Conservation (phyloP, 37 sponge, comb jelly and placozoan genomes). For the Hexactinellida sp. region DNA sequence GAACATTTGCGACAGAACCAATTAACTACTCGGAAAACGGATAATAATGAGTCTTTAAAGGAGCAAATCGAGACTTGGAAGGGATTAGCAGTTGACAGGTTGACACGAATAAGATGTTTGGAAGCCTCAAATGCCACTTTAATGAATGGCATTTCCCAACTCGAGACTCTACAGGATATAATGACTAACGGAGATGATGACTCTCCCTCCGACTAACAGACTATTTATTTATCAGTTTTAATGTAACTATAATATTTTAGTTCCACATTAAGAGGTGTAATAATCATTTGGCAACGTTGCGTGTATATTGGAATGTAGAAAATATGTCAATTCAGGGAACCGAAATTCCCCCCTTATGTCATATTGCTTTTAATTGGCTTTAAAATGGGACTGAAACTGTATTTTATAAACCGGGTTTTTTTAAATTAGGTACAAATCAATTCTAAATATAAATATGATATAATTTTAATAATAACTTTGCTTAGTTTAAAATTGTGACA, state of each 20-base stretch:
- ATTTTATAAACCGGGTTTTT: too few relatives aligned
- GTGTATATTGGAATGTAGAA: too few relatives aligned
- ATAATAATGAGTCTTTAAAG: not conserved
- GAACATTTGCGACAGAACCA: not conserved
- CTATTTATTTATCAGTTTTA: not conserved
- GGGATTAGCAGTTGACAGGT: not conserved
- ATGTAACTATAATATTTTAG: not conserved
- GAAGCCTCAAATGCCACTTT: not conserved
- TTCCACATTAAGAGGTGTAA: not conserved
- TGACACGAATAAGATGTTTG: not conserved
- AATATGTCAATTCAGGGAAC: too few relatives aligned
- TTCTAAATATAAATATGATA: too few relatives aligned
- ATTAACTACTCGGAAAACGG: not conserved
- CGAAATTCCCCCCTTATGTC: too few relatives aligned
- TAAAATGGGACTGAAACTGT: too few relatives aligned
- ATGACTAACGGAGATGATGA: slow-evolving; percentile 1
- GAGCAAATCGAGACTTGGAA: not conserved
- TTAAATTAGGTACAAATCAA: too few relatives aligned
- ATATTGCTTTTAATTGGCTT: too few relatives aligned
- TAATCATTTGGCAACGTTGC: too few relatives aligned
- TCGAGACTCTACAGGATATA: not conserved
- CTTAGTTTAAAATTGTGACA: too few relatives aligned
- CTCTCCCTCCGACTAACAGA: not conserved
- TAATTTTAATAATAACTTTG: too few relatives aligned
- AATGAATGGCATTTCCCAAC: not conserved